Evolutionary conservation across 1,140 invertebrate species (phyloP), one percentile per base, ranked within the genome.

Genomic region (Popillia japonica): DNA sequence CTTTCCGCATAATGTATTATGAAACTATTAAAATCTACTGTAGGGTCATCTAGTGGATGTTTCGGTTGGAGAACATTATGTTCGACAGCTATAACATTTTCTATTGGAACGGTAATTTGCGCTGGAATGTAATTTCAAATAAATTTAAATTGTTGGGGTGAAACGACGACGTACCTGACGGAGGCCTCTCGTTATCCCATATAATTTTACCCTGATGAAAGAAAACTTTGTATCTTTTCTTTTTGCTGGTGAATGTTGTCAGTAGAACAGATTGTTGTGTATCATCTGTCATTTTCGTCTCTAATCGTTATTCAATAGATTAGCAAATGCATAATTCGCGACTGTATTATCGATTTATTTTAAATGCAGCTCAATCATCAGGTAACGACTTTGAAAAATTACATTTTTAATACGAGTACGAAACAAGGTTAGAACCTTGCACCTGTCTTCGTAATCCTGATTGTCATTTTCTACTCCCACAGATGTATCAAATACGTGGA

Each of bases 151-250:
- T 48, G 22, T 74, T 14, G 7, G 40, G 44, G 23, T 44, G 75
- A 78, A 42, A 6, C n/a, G 88, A 88, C 89, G 87, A 90, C 88
- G 89, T 87, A 90, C 89, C 88, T 79, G 88, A 88, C 64, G 90
- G 90, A 17, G 87, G 84, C 80, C 87, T 87, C 82, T 90, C 88
- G 14, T 90, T 90, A 80, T 92, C 91, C 92, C 92, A 93, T 27
- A 91, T 90, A 74, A 92, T 85, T 40, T 87, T 89, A 77, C 89
- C 88, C 40, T 88, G 88, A 86, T 92, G 91, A 80, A 92, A 91
- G 84, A 92, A 90, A n/a, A 92, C 91, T 73, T 89, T 88, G 81
- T 89, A 90, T 79, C 90, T 87, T 85, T 92, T 92, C 80, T 91
- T 92, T 78, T 89, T 89, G 72, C 90, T 88, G 42, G 90, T 84